Evolutionary conservation across 2,797 vertebrate genomes (phyloP), one percentile per base, ranked within the genome.

Genomic region (Nyctalus aviator): DNA sequence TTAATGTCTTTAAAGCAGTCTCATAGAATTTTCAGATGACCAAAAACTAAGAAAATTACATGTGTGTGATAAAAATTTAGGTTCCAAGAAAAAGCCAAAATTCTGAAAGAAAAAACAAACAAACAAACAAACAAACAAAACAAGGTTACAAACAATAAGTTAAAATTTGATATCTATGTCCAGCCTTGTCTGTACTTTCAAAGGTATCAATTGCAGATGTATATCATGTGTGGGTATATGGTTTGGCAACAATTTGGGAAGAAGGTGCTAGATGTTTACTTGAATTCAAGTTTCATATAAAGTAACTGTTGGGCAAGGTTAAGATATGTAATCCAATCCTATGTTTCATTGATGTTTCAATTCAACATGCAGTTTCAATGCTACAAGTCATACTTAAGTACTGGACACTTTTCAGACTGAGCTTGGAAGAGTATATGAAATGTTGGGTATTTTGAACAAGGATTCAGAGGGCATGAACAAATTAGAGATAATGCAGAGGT

Each of bases 81-180:
- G 9, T 79, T 90, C 88, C 41, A 53, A 75, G 44, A 86, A 32
- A 32, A 94, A 85, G 3, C 25, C 46, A 81, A 46, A 79, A 82
- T 77, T 32, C 46, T 94, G 15, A 68, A 68, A 89, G 91, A 83
- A 55, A 21, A 55, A 21, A 53, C 50, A 53, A 53, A 18, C 14
- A 13, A 48, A 48, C 41, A 92, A 83, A 55, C 8, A 55, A 21
- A 55, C 50, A 55, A 55, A 20, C 18, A 17, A 50, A 50, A 53
- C 2, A 20, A 81, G 41, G 55, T 46, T 35, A 41, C 21, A 89
- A 94, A 44, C 17, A 71, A 48, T 69, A 76, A 78, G 25, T 64
- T 66, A 50, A 96, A 91, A 71, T 25, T 18, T 32, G 18, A 15
- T 0, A 27, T 78, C 5, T 9, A 23, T 8, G 10, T 46, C 44